Percentiles rank a stretch among this genome's conserved stretches.
Conservation (phyloP, 2,888 invertebrate genomes). For the Xanthorhoe spadicearia region DNA sequence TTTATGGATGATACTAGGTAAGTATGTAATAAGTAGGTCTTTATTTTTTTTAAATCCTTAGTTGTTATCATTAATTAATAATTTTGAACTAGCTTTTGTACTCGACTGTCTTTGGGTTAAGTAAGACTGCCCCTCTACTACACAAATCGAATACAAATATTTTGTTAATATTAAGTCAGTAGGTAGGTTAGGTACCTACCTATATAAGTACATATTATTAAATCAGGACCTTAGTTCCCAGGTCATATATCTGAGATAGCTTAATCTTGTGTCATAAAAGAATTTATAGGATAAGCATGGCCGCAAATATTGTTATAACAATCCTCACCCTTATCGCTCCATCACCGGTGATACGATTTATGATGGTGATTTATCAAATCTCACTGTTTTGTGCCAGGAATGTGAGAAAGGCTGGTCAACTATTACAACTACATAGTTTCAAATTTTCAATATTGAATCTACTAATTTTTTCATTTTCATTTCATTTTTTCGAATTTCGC, state of each 20-base stretch:
- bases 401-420: slow-evolving; percentile 6
- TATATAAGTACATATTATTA: not conserved
- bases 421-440: not conserved
- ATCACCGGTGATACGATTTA: slow-evolving; percentile 40
- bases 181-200: too few relatives aligned
- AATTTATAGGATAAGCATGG: slow-evolving; percentile 26
- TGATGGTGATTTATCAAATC: slow-evolving; percentile 40
- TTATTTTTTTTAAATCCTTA: slow-evolving; percentile 5
- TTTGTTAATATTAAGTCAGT: too few relatives aligned
- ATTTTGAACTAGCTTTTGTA: too few relatives aligned
- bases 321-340: slow-evolving; percentile 34
- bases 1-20: slow-evolving; percentile 35
- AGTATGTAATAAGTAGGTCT: slow-evolving; percentile 1
- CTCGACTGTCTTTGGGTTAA: not conserved
- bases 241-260: slow-evolving; percentile 16
- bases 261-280: slow-evolving; percentile 8
- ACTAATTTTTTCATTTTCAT: too few relatives aligned
- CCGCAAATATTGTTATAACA: slow-evolving; percentile 35
- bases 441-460: not conserved
- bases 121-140: too few relatives aligned
- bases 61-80: too few relatives aligned
- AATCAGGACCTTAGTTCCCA: slow-evolving; percentile 7
- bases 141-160: too few relatives aligned
- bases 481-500: too few relatives aligned
- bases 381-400: slow-evolving; percentile 7